Percentiles rank a stretch among this genome's conserved stretches.
These are phyloP conservation scores for Pandemis cinnamomeana DNA, from an alignment of 2,888 invertebrate genomes.

Conservation along the genomic window DNA sequence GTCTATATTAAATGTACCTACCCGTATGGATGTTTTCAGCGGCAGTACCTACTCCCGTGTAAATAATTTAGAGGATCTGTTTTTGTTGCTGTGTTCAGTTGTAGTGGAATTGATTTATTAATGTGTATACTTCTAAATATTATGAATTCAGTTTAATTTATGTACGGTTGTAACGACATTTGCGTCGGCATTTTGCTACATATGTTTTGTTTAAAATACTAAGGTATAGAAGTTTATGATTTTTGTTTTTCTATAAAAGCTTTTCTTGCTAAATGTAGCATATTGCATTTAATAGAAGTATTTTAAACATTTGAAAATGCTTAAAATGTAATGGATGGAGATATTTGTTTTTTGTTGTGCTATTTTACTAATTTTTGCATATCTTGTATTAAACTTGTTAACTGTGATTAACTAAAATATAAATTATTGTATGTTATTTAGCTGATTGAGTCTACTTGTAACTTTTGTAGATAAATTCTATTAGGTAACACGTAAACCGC, in stretches of 20 bases:
- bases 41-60: slow-evolving; percentile 20
- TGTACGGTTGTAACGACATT: slow-evolving; percentile 1
- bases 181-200: slow-evolving; percentile 13
- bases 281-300: slow-evolving; percentile 45
- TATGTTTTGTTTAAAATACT: slow-evolving; percentile 11
- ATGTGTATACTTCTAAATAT: slow-evolving; percentile 5
- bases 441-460: slow-evolving; percentile 36
- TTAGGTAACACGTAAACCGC: slow-evolving; percentile 42
- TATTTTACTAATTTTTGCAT: slow-evolving; percentile 22
- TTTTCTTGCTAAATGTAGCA: slow-evolving; percentile 22
- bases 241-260: slow-evolving; percentile 17
- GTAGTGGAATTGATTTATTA: not conserved
- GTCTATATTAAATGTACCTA: not conserved
- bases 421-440: slow-evolving; percentile 31
- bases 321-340: slow-evolving; percentile 10
- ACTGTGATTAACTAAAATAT: slow-evolving; percentile 36
- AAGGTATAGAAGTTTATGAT: slow-evolving; percentile 8
- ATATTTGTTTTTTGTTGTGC: slow-evolving; percentile 9
- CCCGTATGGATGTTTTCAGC: not conserved
- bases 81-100: slow-evolving; percentile 18
- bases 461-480: slow-evolving; percentile 40
- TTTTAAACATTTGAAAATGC: slow-evolving; percentile 37
- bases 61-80: slow-evolving; percentile 37
- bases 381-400: slow-evolving; percentile 32
- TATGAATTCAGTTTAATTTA: slow-evolving; percentile 13